Base-by-base conservation (phyloP, 2,113 vertebrate species). In the Rhizomys pruinosus region DNA sequence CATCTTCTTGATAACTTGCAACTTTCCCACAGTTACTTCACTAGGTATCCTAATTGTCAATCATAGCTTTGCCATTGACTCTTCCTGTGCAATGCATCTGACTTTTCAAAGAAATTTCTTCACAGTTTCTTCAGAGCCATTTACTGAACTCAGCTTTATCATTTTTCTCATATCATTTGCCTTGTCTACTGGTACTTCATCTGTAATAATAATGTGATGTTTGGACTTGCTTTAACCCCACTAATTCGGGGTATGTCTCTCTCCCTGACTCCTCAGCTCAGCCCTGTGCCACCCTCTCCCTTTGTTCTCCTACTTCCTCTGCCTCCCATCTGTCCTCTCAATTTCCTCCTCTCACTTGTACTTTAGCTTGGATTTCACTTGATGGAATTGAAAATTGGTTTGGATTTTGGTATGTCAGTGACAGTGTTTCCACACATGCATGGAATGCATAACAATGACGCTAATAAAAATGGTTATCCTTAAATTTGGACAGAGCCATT, bases 331-430 rank as follows among this genome's bases (percentile, higher is more conserved):
- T n/a, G 20, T 44, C 42, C 7, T 32, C 17, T 12, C 11, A 79
- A 17, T 29, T 39, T 61, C 22, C 37, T 13, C 12, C n/a, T 27
- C 6, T 52, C 23, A 27, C 47, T 42, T 12, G 25, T 42, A 22
- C 6, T 63, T 61, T 63, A 63, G 20, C 3, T 39, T 63, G 39
- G 3, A 17, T 81, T 37, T 81, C 37, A 42, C 61, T 81, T 42
- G 16, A 80, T 61, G 34, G 39, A 23, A 19, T 42, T 63, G 22
- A 81, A 4, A 42, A n/a, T n/a, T n/a, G n/a, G n/a, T n/a, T n/a
- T n/a, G n/a, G n/a, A n/a, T n/a, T 23, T 17, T 7, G 23, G 13
- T 25, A 61, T 8, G n/a, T 0, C 3, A 6, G 22, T 17, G n/a
- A 59, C 1, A 11, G 22, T 39, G 12, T 39, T 39, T 39, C 0